phyloP scores from a whole-genome alignment of 2,888 invertebrate genomes.

The Hermaeophaga mercurialis region DNA sequence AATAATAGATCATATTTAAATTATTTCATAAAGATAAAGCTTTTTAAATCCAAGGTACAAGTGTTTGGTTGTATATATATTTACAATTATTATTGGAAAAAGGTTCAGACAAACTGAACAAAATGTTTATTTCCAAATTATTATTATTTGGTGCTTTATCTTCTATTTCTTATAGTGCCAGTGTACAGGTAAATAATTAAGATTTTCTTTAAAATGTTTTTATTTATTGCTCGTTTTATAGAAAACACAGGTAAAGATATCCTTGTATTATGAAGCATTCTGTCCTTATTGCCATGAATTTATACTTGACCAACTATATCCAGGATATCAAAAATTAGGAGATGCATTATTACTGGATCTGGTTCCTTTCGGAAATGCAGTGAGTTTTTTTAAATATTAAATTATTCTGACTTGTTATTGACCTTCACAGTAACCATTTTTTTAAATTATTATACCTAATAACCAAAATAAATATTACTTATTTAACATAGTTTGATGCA shows the following conservation, averaged over 20 bases:
- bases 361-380: constrained; percentile 29
- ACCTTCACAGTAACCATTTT: no score
- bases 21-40: no score
- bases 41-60: no score
- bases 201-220: background rate
- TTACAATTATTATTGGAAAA: no score
- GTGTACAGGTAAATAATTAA: constrained; percentile 2
- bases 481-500: no score
- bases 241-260: constrained; percentile 23
- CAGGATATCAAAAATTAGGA: constrained; percentile 29
- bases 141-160: background rate
- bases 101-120: no score
- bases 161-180: constrained; percentile 3
- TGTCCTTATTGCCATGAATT: constrained; percentile 29
- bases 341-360: constrained; percentile 26
- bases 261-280: constrained; percentile 30
- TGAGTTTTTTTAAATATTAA: background rate
- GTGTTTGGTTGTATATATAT: no score
- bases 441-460: no score
- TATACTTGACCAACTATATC: constrained; percentile 28
- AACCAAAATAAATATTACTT: no score
- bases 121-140: background rate
- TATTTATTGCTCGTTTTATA: background rate
- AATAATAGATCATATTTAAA: no score
- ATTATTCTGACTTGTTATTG: no score